phyloP scores from a whole-genome alignment of 2,888 invertebrate species.

The Mystacides longicornis region DNA sequence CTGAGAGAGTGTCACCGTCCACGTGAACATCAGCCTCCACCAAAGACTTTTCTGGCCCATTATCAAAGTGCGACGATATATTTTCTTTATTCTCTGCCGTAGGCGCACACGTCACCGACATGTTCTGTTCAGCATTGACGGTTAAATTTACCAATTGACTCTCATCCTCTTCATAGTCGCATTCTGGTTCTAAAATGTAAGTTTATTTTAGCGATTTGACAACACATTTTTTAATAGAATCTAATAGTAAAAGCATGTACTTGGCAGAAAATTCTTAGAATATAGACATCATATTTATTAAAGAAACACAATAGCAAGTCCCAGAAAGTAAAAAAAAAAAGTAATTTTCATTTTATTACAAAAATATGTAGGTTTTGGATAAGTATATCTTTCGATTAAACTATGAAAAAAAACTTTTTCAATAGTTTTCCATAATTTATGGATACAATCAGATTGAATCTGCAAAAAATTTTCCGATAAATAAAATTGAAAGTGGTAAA shows the following conservation, averaged over 20 bases:
- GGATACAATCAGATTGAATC: background rate
- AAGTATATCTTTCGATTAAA: no score
- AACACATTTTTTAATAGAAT: no score
- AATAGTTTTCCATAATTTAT: no score
- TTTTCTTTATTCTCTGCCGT: conserved; percentile 13
- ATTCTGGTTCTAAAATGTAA: conserved; percentile 16
- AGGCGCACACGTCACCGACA: background rate
- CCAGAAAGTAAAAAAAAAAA: no score
- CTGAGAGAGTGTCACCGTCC: background rate
- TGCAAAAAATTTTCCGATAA: no score
- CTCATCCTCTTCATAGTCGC: conserved; percentile 11
- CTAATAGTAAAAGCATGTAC: no score
- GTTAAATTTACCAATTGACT: background rate
- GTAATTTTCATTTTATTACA: conserved; percentile 1
- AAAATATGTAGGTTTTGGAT: no score
- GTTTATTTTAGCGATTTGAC: no score
- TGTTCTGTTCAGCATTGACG: background rate
- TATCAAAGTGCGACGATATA: background rate
- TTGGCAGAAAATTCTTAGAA: no score
- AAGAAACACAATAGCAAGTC: no score
- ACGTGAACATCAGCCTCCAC: background rate
- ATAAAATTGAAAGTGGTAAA: no score
- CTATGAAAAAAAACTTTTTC: no score
- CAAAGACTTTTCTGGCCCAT: background rate
- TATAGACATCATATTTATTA: background rate